Percentiles rank a stretch among this genome's conserved stretches.
These are phyloP conservation scores for Noctua comes DNA, from an alignment of 2,888 invertebrate species.

Conservation along the genomic window DNA sequence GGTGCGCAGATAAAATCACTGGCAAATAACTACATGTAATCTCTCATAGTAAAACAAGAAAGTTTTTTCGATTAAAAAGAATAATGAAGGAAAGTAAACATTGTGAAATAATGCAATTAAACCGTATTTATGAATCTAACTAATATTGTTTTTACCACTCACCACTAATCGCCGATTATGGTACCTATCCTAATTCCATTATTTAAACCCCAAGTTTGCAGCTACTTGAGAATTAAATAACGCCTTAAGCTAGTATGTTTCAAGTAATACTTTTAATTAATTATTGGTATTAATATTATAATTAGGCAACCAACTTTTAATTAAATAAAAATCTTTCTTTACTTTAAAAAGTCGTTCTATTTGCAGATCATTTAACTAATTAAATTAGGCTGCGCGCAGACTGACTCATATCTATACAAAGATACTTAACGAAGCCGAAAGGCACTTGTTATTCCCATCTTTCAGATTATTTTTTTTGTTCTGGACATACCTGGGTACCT, in stretches of 20 bases:
- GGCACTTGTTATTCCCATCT: not conserved
- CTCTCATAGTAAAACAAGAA: not conserved
- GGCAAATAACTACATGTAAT: not conserved
- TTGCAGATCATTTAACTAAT: constrained; percentile 12
- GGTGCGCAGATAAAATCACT: not conserved
- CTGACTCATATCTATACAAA: not conserved
- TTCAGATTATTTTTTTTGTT: not conserved
- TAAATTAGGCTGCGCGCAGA: constrained; percentile 10
- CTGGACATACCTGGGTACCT: not conserved
- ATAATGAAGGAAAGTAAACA: not conserved
- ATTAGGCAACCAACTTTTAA: constrained; percentile 41
- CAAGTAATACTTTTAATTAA: constrained; percentile 39
- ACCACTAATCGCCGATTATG: not conserved
- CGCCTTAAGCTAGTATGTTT: constrained; percentile 26
- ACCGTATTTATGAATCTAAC: not conserved
- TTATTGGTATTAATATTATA: constrained; percentile 21
- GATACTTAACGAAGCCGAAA: not conserved
- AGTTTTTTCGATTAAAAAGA: not conserved
- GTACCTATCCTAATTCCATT: constrained; percentile 34
- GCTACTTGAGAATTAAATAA: constrained; percentile 40
- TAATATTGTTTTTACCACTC: not conserved
- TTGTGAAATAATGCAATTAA: too few relatives aligned
- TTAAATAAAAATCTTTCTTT: constrained; percentile 17
- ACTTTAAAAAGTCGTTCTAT: not conserved
- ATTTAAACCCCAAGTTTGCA: constrained; percentile 36